These are phyloP conservation scores for Leptarthrus brevirostris DNA, from an alignment of 2,888 invertebrate genomes.

Conservation along the genomic window DNA sequence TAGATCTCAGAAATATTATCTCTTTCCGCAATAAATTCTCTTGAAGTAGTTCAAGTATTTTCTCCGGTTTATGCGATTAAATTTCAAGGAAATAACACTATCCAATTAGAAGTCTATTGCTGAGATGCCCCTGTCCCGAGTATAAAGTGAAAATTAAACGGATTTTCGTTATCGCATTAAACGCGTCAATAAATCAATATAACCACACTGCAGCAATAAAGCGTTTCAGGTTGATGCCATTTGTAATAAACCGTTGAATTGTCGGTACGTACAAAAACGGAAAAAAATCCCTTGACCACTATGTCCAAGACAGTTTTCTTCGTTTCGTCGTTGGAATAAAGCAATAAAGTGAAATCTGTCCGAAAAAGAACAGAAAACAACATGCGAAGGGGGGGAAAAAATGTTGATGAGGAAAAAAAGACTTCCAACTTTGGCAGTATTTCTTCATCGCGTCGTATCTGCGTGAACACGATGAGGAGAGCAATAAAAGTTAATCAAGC, in stretches of 20 bases:
- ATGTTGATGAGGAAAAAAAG: not conserved
- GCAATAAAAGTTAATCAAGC: constrained; percentile 48
- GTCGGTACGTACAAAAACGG: not conserved
- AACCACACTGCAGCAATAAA: constrained; percentile 11
- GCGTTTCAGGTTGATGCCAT: constrained; percentile 7
- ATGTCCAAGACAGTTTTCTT: not conserved
- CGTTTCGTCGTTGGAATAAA: not conserved
- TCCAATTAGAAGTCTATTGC: too few species aligned
- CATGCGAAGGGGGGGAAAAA: not conserved
- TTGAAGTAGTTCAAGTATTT: too few species aligned
- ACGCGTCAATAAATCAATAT: constrained; percentile 32
- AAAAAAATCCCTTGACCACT: constrained; percentile 1
- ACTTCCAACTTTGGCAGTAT: not conserved
- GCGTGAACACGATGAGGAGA: constrained; percentile 4
- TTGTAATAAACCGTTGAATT: constrained; percentile 27
- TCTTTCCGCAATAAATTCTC: too few species aligned
- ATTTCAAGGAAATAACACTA: too few species aligned
- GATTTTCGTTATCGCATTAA: constrained; percentile 16
- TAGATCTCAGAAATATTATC: too few species aligned
- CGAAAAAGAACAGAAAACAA: constrained; percentile 21
- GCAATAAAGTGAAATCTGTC: constrained; percentile 33
- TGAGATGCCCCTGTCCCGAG: not conserved
- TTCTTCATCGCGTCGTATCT: constrained; percentile 20
- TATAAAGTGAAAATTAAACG: too few species aligned
- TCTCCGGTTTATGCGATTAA: too few species aligned